Evolutionary conservation across 2,113 vertebrate genomes (phyloP), one percentile per base, ranked within the genome.

Genomic region (Pseudorhombus dupliciocellatus): DNA sequence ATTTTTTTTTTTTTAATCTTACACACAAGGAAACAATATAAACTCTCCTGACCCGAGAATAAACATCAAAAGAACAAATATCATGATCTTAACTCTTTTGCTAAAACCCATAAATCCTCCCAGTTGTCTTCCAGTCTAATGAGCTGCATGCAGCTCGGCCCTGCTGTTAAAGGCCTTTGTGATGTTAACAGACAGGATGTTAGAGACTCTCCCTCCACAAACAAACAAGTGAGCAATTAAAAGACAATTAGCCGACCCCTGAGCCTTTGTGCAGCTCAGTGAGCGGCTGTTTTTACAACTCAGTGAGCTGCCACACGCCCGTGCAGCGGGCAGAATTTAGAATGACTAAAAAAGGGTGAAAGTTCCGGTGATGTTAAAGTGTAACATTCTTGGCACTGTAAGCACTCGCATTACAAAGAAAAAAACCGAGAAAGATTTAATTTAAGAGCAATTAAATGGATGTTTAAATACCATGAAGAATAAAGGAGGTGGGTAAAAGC

Each of bases 111-210:
- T 59, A 51, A 70, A 70, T 24, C 12, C 46, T 67, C n/a, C 28
- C 61, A 21, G 70, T 84, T 74, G 74, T 70, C 61, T 74, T 80
- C 1, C 58, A 26, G 10, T 77, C 66, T 74, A 21, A 70, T 53
- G 22, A 68, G 74, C 74, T 75, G 78, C 67, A 63, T 73, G 72
- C 30, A 55, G 63, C 69, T 64, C 52, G 5, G 34, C 62, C 74
- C 48, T 71, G 86, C 77, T 74, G 79, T 72, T 75, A 37, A 65
- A 84, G 81, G 80, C 85, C 84, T 91, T 88, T 90, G 81, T 89
- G 84, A 26, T 66, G 73, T 42, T 75, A 85, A 88, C 34, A 7
- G 54, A 28, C 21, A 48, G 52, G 61, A 78, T 70, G 82, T 91
- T 81, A 86, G 66, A 79, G 70, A 77, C 70, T 75, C 75, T 24